Percentiles rank a stretch among this genome's conserved stretches.
phyloP scores from a whole-genome alignment of 1,140 invertebrate genomes.

The Dinoponera quadriceps region DNA sequence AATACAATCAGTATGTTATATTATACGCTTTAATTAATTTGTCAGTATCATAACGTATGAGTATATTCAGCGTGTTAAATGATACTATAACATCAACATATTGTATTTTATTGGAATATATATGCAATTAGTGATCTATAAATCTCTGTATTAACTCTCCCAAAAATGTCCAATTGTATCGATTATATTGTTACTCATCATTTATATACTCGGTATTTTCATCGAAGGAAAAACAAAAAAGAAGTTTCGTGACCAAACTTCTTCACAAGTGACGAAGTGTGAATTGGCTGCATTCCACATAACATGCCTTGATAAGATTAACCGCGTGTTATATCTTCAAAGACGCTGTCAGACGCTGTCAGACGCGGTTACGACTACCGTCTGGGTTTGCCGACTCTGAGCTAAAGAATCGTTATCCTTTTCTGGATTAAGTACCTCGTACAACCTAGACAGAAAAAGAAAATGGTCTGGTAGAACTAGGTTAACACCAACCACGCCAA shows the following conservation, averaged over 20 bases:
- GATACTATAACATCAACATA: no score
- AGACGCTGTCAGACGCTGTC: slow-evolving; percentile 42
- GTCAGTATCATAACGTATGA: no score
- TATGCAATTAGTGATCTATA: no score
- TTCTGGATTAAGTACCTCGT: slow-evolving; percentile 46
- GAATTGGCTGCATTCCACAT: not conserved
- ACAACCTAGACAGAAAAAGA: slow-evolving; percentile 42
- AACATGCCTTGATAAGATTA: slow-evolving; percentile 52
- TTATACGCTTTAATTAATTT: no score
- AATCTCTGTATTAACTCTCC: no score
- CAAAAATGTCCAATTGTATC: no score
- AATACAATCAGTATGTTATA: no score
- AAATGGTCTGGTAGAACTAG: slow-evolving; percentile 59
- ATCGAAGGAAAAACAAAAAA: no score
- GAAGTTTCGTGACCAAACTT: slow-evolving; percentile 21
- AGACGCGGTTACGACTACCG: slow-evolving; percentile 34
- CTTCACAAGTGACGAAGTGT: slow-evolving; percentile 21
- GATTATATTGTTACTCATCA: no score
- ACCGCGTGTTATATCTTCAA: slow-evolving; percentile 43
- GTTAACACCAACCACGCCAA: slow-evolving; percentile 45
- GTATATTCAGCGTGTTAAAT: no score
- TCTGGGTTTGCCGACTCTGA: slow-evolving; percentile 31
- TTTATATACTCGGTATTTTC: no score
- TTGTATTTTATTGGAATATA: no score
- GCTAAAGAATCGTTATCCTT: slow-evolving; percentile 37